Percentiles rank a stretch among this genome's conserved stretches.
Evolutionary conservation across 2,888 invertebrate genomes (phyloP).

Genomic region (Amblyteles armatorius): DNA sequence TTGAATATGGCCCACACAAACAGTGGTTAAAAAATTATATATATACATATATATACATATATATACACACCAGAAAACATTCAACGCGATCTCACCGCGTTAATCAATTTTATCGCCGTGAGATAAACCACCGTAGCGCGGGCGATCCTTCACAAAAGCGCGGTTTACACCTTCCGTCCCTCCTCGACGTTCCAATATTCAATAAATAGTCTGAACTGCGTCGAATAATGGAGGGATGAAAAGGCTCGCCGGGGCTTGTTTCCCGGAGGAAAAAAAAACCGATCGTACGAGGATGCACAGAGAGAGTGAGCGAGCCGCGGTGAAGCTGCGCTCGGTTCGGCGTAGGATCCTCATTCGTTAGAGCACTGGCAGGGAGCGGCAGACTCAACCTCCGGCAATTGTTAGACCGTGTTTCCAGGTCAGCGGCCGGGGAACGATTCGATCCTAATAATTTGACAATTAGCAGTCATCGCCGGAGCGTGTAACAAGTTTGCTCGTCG

Average conservation of each 20-base stretch:
- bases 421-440: conserved; percentile 47
- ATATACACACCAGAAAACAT: conserved; percentile 75
- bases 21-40: no score
- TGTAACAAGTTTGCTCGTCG: conserved; percentile 70
- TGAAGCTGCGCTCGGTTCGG: not conserved
- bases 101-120: conserved; percentile 80
- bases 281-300: conserved; percentile 10
- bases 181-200: conserved; percentile 51
- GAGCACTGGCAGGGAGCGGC: conserved; percentile 17
- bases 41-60: not conserved
- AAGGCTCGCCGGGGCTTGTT: conserved; percentile 35
- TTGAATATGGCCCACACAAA: no score
- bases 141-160: conserved; percentile 56
- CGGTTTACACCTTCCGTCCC: conserved; percentile 63
- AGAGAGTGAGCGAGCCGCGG: not conserved
- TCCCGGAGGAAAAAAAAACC: conserved; percentile 36
- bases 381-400: conserved; percentile 32
- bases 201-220: conserved; percentile 52
- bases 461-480: conserved; percentile 67
- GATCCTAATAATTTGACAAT: conserved; percentile 72
- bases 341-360: conserved; percentile 50
- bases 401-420: conserved; percentile 54
- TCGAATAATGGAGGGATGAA: conserved; percentile 52
- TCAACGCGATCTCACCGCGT: conserved; percentile 75
- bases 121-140: conserved; percentile 76